Percentiles rank a stretch among this genome's conserved stretches.
These are phyloP conservation scores for Cyaniris semiargus DNA, from an alignment of 2,888 invertebrate genomes.

Conservation along the genomic window DNA sequence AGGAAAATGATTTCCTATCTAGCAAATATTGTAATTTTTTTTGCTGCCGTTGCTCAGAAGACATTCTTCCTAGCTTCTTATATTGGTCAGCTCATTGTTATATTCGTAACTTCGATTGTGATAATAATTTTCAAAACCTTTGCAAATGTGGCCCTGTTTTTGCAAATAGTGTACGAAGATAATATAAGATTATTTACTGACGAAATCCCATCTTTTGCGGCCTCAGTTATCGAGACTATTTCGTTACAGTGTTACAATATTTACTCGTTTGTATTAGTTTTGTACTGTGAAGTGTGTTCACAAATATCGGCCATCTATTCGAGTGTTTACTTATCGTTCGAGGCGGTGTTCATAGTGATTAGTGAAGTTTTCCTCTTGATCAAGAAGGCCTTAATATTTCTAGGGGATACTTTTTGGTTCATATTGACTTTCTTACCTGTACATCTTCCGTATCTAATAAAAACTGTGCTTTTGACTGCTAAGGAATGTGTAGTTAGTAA, in stretches of 20 bases:
- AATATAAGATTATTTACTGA: conserved; percentile 64
- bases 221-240: conserved; percentile 40
- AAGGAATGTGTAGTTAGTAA: conserved; percentile 46
- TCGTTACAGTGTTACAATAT: conserved; percentile 42
- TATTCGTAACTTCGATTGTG: conserved; percentile 51
- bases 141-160: conserved; percentile 53
- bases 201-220: conserved; percentile 56
- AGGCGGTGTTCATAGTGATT: conserved; percentile 49
- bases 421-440: conserved; percentile 68
- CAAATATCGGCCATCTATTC: conserved; percentile 47
- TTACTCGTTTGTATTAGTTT: conserved; percentile 47
- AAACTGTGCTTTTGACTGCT: conserved; percentile 49
- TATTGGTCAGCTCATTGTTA: conserved; percentile 63
- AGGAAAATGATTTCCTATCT: conserved; percentile 64
- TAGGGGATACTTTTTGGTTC: conserved; percentile 67
- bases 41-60: conserved; percentile 57
- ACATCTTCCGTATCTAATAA: conserved; percentile 61
- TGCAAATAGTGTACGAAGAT: conserved; percentile 72
- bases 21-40: conserved; percentile 58
- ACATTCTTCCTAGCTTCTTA: conserved; percentile 58
- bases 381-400: conserved; percentile 57
- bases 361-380: conserved; percentile 56
- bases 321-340: conserved; percentile 49
- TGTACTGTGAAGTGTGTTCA: conserved; percentile 46
- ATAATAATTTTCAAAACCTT: conserved; percentile 48